phyloP scores from a whole-genome alignment of 2,113 vertebrate genomes.

The Prolemur simus region DNA sequence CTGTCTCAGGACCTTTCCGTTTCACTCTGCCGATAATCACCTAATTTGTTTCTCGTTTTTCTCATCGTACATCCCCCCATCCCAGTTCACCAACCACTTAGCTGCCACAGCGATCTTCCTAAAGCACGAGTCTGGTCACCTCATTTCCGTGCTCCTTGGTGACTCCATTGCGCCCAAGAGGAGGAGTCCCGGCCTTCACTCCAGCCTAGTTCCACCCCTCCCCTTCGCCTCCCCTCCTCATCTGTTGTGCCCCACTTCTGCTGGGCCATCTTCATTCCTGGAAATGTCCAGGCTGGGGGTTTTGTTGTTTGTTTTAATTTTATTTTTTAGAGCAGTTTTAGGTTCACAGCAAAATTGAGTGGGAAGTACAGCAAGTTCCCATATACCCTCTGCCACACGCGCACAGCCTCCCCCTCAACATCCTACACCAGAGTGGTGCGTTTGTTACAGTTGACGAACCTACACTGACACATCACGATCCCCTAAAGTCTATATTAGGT shows the following conservation, averaged over 20 bases:
- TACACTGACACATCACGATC: background rate
- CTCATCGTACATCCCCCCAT: background rate
- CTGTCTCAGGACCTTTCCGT: background rate
- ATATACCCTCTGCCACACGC: too few species aligned
- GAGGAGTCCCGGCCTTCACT: background rate
- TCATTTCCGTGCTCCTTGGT: background rate
- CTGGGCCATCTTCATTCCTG: background rate
- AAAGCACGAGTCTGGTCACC: background rate
- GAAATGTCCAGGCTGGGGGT: background rate
- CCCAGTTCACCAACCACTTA: background rate
- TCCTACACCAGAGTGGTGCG: background rate
- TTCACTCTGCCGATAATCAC: background rate
- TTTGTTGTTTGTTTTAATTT: background rate
- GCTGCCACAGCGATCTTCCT: background rate
- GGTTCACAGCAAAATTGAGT: background rate
- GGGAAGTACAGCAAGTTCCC: background rate
- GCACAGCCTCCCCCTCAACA: background rate
- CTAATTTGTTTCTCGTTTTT: background rate
- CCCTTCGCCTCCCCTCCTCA: background rate
- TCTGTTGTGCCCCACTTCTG: background rate
- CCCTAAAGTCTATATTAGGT: background rate
- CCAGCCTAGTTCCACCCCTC: background rate
- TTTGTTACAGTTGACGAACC: background rate
- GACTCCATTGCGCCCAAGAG: background rate
- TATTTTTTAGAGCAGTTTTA: background rate